Percentiles rank a stretch among this genome's conserved stretches.
phyloP scores from a whole-genome alignment of 2,113 vertebrate genomes.

The Grantiella picta region DNA sequence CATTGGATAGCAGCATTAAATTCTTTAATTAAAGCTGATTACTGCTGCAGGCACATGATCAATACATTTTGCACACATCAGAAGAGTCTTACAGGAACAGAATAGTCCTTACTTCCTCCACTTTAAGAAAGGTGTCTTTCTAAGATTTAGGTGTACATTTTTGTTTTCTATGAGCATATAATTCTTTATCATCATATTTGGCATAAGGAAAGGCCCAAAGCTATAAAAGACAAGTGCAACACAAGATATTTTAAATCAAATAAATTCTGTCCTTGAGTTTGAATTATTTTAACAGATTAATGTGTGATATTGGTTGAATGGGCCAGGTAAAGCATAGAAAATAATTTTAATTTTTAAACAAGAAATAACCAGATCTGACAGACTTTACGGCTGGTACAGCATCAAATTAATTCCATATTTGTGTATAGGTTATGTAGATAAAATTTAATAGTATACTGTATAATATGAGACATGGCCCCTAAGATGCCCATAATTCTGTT shows the following conservation, averaged over 20 bases:
- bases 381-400: neutral
- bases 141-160: neutral
- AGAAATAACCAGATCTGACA: neutral
- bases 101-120: neutral
- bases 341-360: neutral
- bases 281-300: neutral
- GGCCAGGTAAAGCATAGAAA: neutral
- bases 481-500: neutral
- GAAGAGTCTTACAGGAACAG: neutral
- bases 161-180: neutral
- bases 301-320: neutral
- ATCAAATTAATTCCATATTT: neutral
- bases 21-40: neutral
- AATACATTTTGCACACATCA: neutral
- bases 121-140: neutral
- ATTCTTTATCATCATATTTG: neutral
- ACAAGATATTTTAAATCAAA: neutral
- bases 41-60: neutral
- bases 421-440: neutral
- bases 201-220: neutral
- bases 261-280: neutral
- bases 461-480: neutral
- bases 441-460: neutral
- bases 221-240: neutral
- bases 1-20: neutral